These are phyloP conservation scores for Drosophila yooni DNA, from an alignment of 2,888 invertebrate species.

Conservation along the genomic window DNA sequence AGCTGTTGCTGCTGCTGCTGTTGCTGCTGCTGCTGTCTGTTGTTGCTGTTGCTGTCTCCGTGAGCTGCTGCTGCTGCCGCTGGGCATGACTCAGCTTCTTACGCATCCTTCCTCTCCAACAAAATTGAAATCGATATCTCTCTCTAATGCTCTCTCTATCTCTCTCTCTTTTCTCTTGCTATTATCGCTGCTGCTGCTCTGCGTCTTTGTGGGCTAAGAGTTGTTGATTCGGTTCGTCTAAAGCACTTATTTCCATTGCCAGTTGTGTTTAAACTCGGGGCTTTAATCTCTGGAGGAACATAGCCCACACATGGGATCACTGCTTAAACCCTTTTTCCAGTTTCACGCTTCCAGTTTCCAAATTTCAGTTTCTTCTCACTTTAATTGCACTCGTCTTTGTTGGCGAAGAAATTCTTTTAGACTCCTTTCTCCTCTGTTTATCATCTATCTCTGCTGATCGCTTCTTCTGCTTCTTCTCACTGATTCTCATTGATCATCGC, in stretches of 20 bases:
- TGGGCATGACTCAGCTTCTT: conserved; percentile 53
- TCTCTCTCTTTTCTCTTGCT: neutral
- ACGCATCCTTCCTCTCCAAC: conserved; percentile 51
- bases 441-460: conserved; percentile 18
- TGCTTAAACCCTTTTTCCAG: neutral
- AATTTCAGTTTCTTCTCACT: neutral
- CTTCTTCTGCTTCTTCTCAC: conserved; percentile 1
- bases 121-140: neutral
- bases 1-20: conserved; percentile 71
- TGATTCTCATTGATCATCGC: conserved; percentile 30
- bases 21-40: conserved; percentile 59
- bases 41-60: conserved; percentile 73
- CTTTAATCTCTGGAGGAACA: conserved; percentile 38
- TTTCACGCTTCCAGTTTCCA: neutral
- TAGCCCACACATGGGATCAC: conserved; percentile 36
- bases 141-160: neutral
- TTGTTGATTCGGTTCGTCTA: conserved; percentile 41
- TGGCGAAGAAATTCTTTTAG: neutral
- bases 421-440: neutral
- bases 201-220: conserved; percentile 38
- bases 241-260: conserved; percentile 70
- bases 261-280: conserved; percentile 25
- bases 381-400: conserved; percentile 15
- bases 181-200: conserved; percentile 17
- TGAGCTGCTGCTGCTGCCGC: conserved; percentile 51